Evolutionary conservation across 1,140 invertebrate species (phyloP).

Genomic region (Micrasema longulum): DNA sequence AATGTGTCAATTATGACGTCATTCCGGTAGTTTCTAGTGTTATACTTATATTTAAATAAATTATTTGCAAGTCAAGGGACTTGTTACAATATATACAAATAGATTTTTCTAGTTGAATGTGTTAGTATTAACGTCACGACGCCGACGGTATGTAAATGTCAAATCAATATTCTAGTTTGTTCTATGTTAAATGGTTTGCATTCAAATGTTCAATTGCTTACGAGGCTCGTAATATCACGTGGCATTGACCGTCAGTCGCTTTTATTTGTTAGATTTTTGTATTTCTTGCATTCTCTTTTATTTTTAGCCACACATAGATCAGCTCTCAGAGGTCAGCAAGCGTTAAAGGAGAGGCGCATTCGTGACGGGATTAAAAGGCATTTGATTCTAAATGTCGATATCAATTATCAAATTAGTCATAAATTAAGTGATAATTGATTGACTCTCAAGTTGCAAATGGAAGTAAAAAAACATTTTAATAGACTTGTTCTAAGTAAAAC

Average conservation of each 20-base stretch:
- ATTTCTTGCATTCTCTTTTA: background rate
- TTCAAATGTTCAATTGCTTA: constrained; percentile 14
- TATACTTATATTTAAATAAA: too few species aligned
- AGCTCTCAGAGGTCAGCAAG: too few species aligned
- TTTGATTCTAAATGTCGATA: too few species aligned
- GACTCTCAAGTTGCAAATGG: too few species aligned
- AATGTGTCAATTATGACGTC: too few species aligned
- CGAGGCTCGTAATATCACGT: background rate
- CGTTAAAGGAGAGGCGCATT: background rate
- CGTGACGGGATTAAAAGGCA: background rate
- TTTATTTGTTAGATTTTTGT: constrained; percentile 18
- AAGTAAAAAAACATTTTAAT: too few species aligned
- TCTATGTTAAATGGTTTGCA: constrained; percentile 11
- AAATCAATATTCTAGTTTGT: constrained; percentile 19
- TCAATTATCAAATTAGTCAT: background rate
- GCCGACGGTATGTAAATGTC: background rate
- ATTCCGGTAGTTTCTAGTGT: too few species aligned
- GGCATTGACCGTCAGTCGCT: constrained; percentile 25
- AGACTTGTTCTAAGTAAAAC: too few species aligned
- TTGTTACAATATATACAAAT: too few species aligned
- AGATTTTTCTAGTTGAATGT: too few species aligned
- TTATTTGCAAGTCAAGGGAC: too few species aligned
- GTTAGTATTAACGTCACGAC: too few species aligned
- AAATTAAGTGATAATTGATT: background rate
- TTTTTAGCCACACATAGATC: background rate